These are phyloP conservation scores for Macrotis lagotis DNA, from an alignment of 2,113 vertebrate genomes.

Conservation along the genomic window DNA sequence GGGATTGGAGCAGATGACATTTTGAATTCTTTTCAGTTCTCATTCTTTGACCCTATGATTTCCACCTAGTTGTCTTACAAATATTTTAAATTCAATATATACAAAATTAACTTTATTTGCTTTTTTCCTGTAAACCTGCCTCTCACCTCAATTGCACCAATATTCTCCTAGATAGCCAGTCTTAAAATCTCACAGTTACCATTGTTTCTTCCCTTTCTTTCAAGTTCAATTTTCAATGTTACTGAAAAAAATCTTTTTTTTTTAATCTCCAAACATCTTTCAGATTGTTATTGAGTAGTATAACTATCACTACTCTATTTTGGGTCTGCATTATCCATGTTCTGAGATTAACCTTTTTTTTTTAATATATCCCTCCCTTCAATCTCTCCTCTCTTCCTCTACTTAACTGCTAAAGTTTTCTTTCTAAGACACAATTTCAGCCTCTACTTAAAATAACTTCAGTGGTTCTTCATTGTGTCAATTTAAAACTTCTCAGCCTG, in stretches of 20 bases:
- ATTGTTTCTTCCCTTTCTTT: neutral
- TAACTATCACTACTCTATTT: neutral
- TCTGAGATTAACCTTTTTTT: neutral
- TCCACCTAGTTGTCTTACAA: neutral
- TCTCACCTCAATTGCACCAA: neutral
- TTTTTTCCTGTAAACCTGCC: neutral
- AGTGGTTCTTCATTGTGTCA: neutral
- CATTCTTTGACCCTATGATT: neutral
- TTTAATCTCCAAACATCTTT: neutral
- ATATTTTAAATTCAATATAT: neutral
- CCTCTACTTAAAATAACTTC: neutral
- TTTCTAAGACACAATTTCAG: neutral
- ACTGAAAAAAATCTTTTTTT: neutral
- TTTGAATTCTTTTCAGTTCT: neutral
- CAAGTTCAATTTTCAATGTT: neutral
- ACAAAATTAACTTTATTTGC: neutral
- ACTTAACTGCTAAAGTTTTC: neutral
- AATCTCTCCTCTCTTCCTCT: neutral
- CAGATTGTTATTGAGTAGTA: neutral
- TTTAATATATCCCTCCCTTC: neutral
- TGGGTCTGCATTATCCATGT: neutral
- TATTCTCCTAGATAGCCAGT: neutral
- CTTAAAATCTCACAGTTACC: neutral
- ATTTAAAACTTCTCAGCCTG: neutral
- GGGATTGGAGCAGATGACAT: neutral